A percentile compares a stretch with the other conserved stretches of the same genome.
Evolutionary conservation across 2,888 invertebrate species (phyloP).

Genomic region (Hydrotaea diabolus): DNA sequence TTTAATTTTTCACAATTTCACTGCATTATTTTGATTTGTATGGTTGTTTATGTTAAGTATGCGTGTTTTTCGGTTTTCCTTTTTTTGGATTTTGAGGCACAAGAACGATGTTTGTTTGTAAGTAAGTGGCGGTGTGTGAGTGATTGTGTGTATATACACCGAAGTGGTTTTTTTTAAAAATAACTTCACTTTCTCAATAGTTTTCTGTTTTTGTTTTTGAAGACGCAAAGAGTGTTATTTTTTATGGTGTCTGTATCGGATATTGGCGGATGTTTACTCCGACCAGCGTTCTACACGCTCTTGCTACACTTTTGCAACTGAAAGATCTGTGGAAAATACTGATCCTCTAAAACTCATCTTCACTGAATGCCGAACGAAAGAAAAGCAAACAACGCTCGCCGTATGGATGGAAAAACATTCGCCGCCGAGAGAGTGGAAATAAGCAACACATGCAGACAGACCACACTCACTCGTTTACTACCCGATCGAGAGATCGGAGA

Average conservation of each 20-base stretch:
- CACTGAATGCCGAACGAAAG: conserved; percentile 33
- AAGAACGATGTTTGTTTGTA: not conserved
- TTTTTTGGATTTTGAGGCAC: not conserved
- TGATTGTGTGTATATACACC: conserved; percentile 43
- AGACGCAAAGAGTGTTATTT: conserved; percentile 29
- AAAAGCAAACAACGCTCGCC: conserved; percentile 52
- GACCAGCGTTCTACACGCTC: conserved; percentile 70
- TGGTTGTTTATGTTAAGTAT: too few species aligned
- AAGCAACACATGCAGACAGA: conserved; percentile 5
- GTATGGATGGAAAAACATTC: conserved; percentile 51
- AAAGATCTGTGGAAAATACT: conserved; percentile 71
- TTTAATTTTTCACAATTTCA: conserved; percentile 41
- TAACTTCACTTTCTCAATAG: conserved; percentile 70
- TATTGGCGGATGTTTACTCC: conserved; percentile 45
- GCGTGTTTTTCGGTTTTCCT: conserved; percentile 45
- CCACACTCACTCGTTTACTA: not conserved
- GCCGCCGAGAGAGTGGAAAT: conserved; percentile 39
- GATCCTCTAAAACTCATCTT: conserved; percentile 75
- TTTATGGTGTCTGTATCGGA: conserved; percentile 37
- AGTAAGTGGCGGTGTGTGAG: not conserved
- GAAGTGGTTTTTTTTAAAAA: conserved; percentile 73
- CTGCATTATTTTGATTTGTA: conserved; percentile 54
- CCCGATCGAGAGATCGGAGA: not conserved
- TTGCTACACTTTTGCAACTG: conserved; percentile 73
- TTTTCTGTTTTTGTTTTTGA: conserved; percentile 33